Base-by-base conservation (phyloP, 1,140 invertebrate genomes). In the Cydia amplana region DNA sequence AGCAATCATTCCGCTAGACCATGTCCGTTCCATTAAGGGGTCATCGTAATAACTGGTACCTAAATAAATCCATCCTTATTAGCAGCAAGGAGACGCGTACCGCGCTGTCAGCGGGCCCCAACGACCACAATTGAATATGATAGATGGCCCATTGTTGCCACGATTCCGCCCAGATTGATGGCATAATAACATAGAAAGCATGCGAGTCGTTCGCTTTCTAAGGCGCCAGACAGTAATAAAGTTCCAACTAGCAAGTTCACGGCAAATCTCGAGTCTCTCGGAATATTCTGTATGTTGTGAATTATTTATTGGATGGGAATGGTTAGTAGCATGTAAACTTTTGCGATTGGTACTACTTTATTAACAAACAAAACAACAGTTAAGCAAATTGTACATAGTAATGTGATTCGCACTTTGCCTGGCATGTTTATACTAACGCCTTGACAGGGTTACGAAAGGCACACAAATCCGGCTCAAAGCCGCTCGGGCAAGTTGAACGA, bases 31-130 rank as follows among this genome's bases (percentile, higher is more conserved):
- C 36, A 70, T 70, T 36, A 70, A 70, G 65, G 32, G 65, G 36
- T 70, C 65, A 70, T 70, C 65, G 65, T 70, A 70, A 70, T 70
- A 70, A 70, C 65, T 70, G 28, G 65, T 70, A 40, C 65, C 65
- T 70, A 87, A 83, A 85, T 85, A 85, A 82, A 87, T 87, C 80
- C 80, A 82, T 83, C 83, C 84, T 82, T 85, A 86, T 85, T 86
- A 86, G 75, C 70, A 70, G 73, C 79, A 82, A 78, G 78, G 80
- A 80, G 80, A 73, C 79, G 78, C 73, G 72, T 72, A 46, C 72
- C 14, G 80, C 78, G 80, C 77, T 82, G 85, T 85, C 82, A 79
- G 60, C 79, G 75, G 73, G 79, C 78, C 79, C 67, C 82, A 78
- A 73, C 78, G 74, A 75, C 74, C 78, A 77, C 82, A 83, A 84